phyloP scores from a whole-genome alignment of 2,113 vertebrate species.

The Pseudopodoces humilis region DNA sequence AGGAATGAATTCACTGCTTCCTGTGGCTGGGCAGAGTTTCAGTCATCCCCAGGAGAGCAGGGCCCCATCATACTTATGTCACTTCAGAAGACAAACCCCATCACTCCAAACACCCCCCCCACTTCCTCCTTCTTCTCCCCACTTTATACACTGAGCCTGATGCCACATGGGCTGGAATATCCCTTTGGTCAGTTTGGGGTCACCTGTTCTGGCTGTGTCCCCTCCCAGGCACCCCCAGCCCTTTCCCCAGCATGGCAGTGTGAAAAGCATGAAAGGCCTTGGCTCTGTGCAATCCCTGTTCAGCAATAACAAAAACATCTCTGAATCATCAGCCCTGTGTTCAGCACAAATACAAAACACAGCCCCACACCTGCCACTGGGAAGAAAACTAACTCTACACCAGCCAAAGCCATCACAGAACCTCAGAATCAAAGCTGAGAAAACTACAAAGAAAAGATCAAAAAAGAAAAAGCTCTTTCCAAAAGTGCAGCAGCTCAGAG shows the following conservation, averaged over 20 bases:
- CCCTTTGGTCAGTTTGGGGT: not conserved
- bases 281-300: not conserved
- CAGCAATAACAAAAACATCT: not conserved
- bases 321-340: not conserved
- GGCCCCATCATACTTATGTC: not conserved
- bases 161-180: not conserved
- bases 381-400: not conserved
- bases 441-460: not conserved
- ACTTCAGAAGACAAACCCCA: not conserved
- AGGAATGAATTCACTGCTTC: not conserved
- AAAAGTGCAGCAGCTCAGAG: not conserved
- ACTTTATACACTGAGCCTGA: not conserved
- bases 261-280: not conserved
- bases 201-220: no score
- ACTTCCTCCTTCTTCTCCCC: not conserved
- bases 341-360: not conserved
- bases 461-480: not conserved
- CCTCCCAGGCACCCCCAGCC: not conserved
- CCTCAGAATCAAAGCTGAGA: not conserved
- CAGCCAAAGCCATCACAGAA: not conserved
- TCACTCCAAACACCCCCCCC: not conserved
- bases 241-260: rapidly evolving
- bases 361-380: no score
- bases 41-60: not conserved
- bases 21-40: not conserved